These are phyloP conservation scores for Scotopteryx bipunctaria DNA, from an alignment of 2,888 invertebrate genomes.

Conservation along the genomic window DNA sequence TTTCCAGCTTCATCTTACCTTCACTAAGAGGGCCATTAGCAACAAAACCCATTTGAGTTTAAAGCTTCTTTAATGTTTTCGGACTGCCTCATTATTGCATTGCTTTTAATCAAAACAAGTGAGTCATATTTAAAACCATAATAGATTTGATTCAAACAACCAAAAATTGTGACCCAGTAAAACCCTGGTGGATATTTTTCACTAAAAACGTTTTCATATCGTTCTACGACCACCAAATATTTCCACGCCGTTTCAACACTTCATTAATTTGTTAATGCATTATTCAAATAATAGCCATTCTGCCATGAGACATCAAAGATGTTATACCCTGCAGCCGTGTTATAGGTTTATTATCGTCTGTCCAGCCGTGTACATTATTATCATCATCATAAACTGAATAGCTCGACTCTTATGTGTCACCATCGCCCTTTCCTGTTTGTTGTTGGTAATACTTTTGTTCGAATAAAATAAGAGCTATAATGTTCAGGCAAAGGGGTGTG, in stretches of 20 bases:
- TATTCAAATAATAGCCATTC: conserved; percentile 18
- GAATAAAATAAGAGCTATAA: conserved; percentile 11
- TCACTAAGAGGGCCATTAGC: too few species aligned
- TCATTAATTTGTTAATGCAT: conserved; percentile 23
- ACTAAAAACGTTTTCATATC: not conserved
- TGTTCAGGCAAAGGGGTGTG: conserved; percentile 10
- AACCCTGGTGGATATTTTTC: not conserved
- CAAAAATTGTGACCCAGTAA: not conserved
- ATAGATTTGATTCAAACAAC: not conserved
- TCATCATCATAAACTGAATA: conserved; percentile 39
- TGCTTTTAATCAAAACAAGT: too few species aligned
- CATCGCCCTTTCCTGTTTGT: conserved; percentile 21
- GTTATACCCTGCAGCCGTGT: conserved; percentile 15
- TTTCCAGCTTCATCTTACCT: too few species aligned
- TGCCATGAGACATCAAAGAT: conserved; percentile 23
- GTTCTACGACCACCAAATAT: not conserved
- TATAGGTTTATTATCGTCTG: conserved; percentile 33
- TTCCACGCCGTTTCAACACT: conserved; percentile 16
- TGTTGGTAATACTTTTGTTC: conserved; percentile 8
- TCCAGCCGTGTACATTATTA: conserved; percentile 34
- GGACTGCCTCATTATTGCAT: too few species aligned
- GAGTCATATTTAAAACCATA: too few species aligned
- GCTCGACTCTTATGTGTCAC: conserved; percentile 20
- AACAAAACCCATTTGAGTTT: too few species aligned
- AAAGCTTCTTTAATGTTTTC: too few species aligned